Evolutionary conservation across 2,113 vertebrate species (phyloP).

Genomic region (Myocastor coypus): DNA sequence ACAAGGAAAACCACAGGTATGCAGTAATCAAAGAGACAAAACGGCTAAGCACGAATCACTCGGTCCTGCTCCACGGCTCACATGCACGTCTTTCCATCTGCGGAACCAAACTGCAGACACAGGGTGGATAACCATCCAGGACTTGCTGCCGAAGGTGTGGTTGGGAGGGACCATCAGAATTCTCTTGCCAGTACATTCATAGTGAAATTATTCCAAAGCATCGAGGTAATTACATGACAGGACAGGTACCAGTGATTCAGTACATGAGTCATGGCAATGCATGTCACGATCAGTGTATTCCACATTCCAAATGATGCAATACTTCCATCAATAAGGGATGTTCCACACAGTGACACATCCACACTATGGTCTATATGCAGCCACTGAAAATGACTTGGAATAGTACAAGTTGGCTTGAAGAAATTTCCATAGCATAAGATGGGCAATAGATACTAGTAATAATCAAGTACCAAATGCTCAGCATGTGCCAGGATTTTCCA

Average conservation of each 20-base stretch:
- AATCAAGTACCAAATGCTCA: neutral
- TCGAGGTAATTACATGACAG: constrained; percentile 28
- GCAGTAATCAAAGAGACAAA: neutral
- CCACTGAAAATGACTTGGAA: neutral
- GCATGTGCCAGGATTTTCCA: neutral
- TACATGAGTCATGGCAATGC: constrained; percentile 52
- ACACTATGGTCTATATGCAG: neutral
- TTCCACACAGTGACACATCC: neutral
- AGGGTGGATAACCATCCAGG: neutral
- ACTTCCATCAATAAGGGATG: constrained; percentile 56
- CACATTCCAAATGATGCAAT: constrained; percentile 43
- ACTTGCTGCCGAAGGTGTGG: constrained; percentile 64
- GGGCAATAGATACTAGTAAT: neutral
- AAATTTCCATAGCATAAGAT: neutral
- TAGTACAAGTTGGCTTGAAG: neutral
- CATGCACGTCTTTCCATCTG: neutral
- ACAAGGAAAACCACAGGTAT: neutral
- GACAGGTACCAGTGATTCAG: constrained; percentile 65
- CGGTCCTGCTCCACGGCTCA: neutral
- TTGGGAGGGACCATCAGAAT: constrained; percentile 59
- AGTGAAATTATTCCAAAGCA: constrained; percentile 65
- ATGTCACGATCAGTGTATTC: constrained; percentile 45
- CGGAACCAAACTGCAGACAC: neutral
- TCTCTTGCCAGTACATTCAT: constrained; percentile 66
- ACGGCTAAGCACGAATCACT: neutral